Percentiles rank a stretch among this genome's conserved stretches.
Evolutionary conservation across 2,113 vertebrate genomes (phyloP).

Genomic region (Siphamia tubifer): DNA sequence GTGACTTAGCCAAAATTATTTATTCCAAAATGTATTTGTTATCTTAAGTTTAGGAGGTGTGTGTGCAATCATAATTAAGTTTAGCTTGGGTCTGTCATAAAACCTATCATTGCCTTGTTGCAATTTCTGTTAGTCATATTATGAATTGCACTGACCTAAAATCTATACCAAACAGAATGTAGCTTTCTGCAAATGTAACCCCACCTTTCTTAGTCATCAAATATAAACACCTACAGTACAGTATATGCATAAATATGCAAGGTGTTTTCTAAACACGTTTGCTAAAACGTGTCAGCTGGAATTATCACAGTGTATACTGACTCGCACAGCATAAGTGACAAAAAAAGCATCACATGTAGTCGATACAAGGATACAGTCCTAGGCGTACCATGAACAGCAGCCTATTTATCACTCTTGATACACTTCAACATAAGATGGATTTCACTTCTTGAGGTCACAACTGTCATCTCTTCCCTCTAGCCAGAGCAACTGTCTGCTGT

Average conservation of each 20-base stretch:
- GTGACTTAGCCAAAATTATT: no score
- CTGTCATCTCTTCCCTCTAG: constrained; percentile 6
- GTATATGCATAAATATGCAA: not conserved
- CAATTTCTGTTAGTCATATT: no score
- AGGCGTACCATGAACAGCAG: not conserved
- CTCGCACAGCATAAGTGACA: not conserved
- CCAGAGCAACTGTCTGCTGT: constrained; percentile 31
- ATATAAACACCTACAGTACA: not conserved
- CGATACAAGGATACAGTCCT: not conserved
- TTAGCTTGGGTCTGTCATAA: no score
- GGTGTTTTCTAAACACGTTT: not conserved
- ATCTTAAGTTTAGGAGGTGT: no score
- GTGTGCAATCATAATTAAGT: no score
- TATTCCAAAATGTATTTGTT: no score
- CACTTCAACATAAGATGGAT: constrained; percentile 36
- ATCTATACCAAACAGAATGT: no score
- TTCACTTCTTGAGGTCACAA: constrained; percentile 26
- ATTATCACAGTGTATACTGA: not conserved
- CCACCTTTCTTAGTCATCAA: not conserved
- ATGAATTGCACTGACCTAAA: no score
- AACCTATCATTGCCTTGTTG: no score
- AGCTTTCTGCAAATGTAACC: not conserved
- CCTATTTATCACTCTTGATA: constrained; percentile 25
- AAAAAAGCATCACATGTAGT: constrained; percentile 1
- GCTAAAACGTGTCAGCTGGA: constrained; percentile 19